A percentile compares a stretch with the other conserved stretches of the same genome.
phyloP scores from a whole-genome alignment of 1,140 invertebrate genomes.

The Wiebesia pumilae region DNA sequence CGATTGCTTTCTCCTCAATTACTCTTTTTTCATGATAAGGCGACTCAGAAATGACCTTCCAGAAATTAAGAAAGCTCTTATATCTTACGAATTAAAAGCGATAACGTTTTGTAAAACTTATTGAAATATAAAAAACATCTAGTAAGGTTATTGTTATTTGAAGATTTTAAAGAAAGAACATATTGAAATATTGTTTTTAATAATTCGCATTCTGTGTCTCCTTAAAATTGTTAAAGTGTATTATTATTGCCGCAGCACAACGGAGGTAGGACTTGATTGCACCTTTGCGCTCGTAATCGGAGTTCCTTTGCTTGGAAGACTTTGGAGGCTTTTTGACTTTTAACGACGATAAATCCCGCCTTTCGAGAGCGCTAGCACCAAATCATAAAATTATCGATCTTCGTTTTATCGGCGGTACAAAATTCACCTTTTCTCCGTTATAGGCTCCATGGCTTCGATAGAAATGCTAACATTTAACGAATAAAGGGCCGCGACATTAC shows the following conservation, averaged over 20 bases:
- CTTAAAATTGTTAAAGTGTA: slow-evolving; percentile 46
- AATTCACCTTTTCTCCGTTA: slow-evolving; percentile 40
- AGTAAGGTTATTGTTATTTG: slow-evolving; percentile 42
- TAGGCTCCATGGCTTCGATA: slow-evolving; percentile 49
- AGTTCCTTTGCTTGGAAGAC: slow-evolving; percentile 60
- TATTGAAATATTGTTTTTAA: slow-evolving; percentile 29
- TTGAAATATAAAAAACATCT: slow-evolving; percentile 10
- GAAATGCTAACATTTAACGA: slow-evolving; percentile 47
- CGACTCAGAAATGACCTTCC: slow-evolving; percentile 40
- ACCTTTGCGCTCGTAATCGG: slow-evolving; percentile 32
- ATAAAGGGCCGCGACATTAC: slow-evolving; percentile 18
- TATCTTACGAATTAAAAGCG: slow-evolving; percentile 43
- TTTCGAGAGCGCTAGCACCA: slow-evolving; percentile 52
- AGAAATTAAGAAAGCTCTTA: slow-evolving; percentile 43
- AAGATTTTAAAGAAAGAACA: slow-evolving; percentile 28
- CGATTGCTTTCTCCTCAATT: slow-evolving; percentile 50
- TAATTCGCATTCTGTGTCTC: slow-evolving; percentile 41
- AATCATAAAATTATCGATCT: slow-evolving; percentile 24
- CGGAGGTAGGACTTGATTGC: slow-evolving; percentile 44
- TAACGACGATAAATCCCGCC: slow-evolving; percentile 4
- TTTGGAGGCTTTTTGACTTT: slow-evolving; percentile 48
- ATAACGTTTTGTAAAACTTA: slow-evolving; percentile 37
- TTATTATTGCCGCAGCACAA: slow-evolving; percentile 46
- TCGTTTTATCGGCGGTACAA: slow-evolving; percentile 42
- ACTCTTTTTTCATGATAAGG: slow-evolving; percentile 42